Percentiles rank a stretch among this genome's conserved stretches.
Conservation (phyloP, 2,113 vertebrate genomes). For the Ptilonorhynchus violaceus region DNA sequence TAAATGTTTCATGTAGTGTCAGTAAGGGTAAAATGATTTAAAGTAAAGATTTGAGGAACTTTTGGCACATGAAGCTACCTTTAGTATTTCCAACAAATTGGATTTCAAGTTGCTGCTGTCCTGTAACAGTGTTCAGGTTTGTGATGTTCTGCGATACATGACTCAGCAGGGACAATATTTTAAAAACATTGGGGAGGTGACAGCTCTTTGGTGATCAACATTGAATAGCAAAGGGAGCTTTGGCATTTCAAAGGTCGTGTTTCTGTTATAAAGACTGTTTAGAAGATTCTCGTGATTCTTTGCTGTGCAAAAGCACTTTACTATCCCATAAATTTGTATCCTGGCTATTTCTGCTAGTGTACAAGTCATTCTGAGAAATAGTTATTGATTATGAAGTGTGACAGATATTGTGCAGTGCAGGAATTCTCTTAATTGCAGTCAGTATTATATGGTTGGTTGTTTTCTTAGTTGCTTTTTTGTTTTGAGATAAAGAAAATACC, state of each 20-base stretch:
- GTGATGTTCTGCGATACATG: neutral
- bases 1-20: neutral
- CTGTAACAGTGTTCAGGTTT: neutral
- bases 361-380: neutral
- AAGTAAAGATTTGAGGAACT: neutral
- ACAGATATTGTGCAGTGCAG: neutral
- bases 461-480: neutral
- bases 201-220: neutral
- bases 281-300: neutral
- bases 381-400: neutral
- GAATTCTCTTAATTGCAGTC: slow-evolving; percentile 15
- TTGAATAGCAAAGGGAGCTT: neutral
- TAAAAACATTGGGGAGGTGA: neutral
- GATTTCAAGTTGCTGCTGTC: neutral
- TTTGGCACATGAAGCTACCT: neutral
- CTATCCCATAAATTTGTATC: neutral
- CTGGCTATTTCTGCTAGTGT: neutral
- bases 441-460: neutral
- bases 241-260: slow-evolving; percentile 14
- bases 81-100: neutral
- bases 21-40: neutral
- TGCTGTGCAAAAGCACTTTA: neutral
- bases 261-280: neutral
- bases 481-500: neutral
- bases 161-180: slow-evolving; percentile 1